A percentile compares a stretch with the other conserved stretches of the same genome.
Conservation (phyloP, 2,797 vertebrate species). For the Phrynocephalus vlangalii region DNA sequence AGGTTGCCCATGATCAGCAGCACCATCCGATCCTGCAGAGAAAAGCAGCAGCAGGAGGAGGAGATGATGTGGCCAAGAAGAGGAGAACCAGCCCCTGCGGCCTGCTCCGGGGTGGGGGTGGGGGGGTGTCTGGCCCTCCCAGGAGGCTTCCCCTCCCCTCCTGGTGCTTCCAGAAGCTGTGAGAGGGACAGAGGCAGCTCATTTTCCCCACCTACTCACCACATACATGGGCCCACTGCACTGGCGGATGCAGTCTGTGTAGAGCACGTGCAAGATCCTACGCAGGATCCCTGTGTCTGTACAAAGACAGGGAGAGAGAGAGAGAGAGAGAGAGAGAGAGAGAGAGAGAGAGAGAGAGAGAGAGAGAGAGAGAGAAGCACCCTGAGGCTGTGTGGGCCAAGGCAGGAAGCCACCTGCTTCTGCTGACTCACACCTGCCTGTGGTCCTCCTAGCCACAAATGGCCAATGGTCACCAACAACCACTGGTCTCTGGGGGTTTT, state of each 20-base stretch:
- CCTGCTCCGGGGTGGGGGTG: too few relatives aligned
- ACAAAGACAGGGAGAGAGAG: conserved; percentile 3
- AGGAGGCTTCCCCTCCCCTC: neutral
- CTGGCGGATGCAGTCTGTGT: conserved; percentile 94
- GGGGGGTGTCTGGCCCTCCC: too few relatives aligned
- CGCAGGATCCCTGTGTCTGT: conserved; percentile 90
- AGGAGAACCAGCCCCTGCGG: too few relatives aligned
- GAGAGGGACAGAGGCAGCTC: neutral
- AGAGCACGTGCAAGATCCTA: conserved; percentile 88
- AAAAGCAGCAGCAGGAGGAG: conserved; percentile 26
- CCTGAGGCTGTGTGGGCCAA: accelerated
- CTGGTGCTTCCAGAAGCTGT: neutral
- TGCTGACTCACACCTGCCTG: neutral
- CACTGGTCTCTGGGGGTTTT: too few relatives aligned
- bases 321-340: neutral
- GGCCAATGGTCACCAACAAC: too few relatives aligned
- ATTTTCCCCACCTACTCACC: conserved; percentile 80
- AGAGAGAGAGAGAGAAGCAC: too few relatives aligned
- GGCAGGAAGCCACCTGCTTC: too few relatives aligned
- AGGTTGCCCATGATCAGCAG: conserved; percentile 98
- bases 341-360: too few relatives aligned
- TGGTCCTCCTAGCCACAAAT: neutral
- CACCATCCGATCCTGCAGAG: conserved; percentile 93
- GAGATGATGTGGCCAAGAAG: conserved; percentile 17
- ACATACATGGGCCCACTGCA: conserved; percentile 96